Conservation (phyloP, 2,113 vertebrate genomes). For the Dolichallabes microphthalmus region DNA sequence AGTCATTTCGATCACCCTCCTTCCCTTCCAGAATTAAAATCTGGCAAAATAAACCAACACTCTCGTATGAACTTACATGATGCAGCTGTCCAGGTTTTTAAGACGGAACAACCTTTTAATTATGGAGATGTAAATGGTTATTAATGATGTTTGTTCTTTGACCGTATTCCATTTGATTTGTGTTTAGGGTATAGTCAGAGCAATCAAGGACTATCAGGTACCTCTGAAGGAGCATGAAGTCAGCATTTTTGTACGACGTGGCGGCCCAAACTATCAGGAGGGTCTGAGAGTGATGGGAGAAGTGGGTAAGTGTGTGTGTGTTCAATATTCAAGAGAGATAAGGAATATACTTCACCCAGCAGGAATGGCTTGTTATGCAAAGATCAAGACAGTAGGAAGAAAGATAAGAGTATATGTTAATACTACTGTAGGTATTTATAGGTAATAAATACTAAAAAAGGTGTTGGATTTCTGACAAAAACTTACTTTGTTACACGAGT, state of each 20-base stretch:
- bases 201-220: constrained; percentile 89
- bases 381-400: neutral
- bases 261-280: constrained; percentile 97
- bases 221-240: constrained; percentile 95
- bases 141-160: neutral
- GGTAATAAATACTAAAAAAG: neutral
- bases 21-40: too few species aligned
- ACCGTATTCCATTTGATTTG: neutral
- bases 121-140: neutral
- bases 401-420: neutral
- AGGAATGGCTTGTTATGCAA: neutral
- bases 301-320: constrained; percentile 83
- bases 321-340: neutral
- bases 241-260: constrained; percentile 92
- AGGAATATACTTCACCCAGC: neutral
- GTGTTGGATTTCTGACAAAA: neutral
- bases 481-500: neutral
- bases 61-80: neutral
- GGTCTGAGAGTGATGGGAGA: constrained; percentile 97
- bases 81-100: neutral
- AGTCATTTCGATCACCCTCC: too few species aligned
- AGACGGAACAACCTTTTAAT: neutral
- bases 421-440: too few species aligned
- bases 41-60: neutral
- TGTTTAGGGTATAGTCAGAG: constrained; percentile 89